Base-by-base conservation (phyloP, 2,113 vertebrate species). In the Oryzias curvinotus region DNA sequence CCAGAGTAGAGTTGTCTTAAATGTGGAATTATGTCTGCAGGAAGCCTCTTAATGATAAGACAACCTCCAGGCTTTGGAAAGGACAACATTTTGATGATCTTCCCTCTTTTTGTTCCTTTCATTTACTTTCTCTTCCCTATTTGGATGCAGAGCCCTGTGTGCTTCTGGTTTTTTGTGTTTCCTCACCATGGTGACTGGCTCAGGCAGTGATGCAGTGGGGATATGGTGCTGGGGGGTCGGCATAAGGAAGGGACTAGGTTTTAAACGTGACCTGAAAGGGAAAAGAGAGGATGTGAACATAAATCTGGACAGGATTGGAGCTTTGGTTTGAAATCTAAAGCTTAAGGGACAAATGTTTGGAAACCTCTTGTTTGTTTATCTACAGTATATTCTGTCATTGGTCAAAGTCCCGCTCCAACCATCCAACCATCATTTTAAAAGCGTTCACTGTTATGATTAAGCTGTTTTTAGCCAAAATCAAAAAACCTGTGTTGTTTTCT, bases 131-230 rank as follows among this genome's bases (percentile, higher is more conserved):
- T 66, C 46, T 17, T 65, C 75, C 69, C 60, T 75, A 56, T 66
- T 76, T 81, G 16, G 52, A 57, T 47, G 3, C 54, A 66, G 67
- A 73, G 62, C 72, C 76, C 63, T 71, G 48, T 72, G 77, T 65
- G 76, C 69, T 77, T 82, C 78, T 45, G 6, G 45, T 54, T 75
- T 78, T 90, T 90, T 89, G 77, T 89, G 83, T 82, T 75, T 62
- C 60, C 82, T 90, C 77, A 62, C 84, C 85, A 89, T 85, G 80
- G 88, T 68, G 75, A 91, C 82, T 15, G 60, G 77, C 69, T 68
- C 66, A 70, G 67, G 81, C 65, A 79, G 75, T 69, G 61, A 52
- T 49, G 45, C 54, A 56, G 67, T 7, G 28, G 5, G 78, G 73
- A 71, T 52, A 47, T 64, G 36, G 45, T 14, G 43, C 14, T 14